These are phyloP conservation scores for Tholera decimalis DNA, from an alignment of 2,888 invertebrate genomes.

Conservation along the genomic window DNA sequence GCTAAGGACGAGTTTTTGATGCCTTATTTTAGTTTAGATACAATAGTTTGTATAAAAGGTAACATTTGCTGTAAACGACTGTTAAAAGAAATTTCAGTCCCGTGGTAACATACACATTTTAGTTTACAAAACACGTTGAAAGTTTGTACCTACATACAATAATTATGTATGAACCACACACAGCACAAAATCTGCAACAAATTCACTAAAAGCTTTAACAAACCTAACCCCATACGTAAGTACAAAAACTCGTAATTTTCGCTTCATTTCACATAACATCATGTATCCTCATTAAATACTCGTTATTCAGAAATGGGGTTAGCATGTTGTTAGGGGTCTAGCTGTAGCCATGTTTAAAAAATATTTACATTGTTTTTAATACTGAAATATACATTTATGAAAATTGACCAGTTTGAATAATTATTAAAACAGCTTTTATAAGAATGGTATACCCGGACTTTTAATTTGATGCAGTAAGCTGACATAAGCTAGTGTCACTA, in stretches of 20 bases:
- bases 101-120: too few relatives aligned
- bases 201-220: slow-evolving; percentile 46
- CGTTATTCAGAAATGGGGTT: slow-evolving; percentile 51
- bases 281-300: slow-evolving; percentile 53
- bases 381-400: too few relatives aligned
- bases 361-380: neutral
- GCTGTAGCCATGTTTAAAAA: slow-evolving; percentile 24
- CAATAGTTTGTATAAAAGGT: too few relatives aligned
- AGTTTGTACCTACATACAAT: neutral
- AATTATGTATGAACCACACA: slow-evolving; percentile 5
- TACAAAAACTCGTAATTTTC: slow-evolving; percentile 15
- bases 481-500: too few relatives aligned
- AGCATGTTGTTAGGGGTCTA: slow-evolving; percentile 37
- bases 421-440: too few relatives aligned
- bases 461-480: too few relatives aligned
- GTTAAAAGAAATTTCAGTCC: too few relatives aligned
- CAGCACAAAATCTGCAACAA: slow-evolving; percentile 18
- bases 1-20: too few relatives aligned
- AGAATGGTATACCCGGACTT: too few relatives aligned
- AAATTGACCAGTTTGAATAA: too few relatives aligned
- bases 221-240: slow-evolving; percentile 1
- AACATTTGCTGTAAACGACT: too few relatives aligned
- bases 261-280: slow-evolving; percentile 17
- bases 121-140: neutral
- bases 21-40: too few relatives aligned